Conservation (phyloP, 2,113 vertebrate species). For the Pollachius pollachius region DNA sequence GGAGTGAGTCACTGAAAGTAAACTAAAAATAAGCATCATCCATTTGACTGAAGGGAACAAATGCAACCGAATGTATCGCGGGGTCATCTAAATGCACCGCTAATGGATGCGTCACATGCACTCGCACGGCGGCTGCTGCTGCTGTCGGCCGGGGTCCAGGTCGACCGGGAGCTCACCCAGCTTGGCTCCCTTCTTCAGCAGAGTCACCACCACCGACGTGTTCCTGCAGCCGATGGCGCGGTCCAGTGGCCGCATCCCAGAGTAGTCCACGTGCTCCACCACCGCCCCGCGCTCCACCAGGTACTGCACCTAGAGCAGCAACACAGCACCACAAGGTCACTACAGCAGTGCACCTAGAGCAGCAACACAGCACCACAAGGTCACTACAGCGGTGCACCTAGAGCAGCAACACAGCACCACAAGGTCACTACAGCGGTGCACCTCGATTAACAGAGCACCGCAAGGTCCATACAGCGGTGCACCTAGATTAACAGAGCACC, state of each 20-base stretch:
- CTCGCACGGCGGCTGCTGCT: too few relatives aligned
- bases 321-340: conserved; percentile 17
- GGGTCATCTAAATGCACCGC: too few relatives aligned
- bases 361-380: background rate
- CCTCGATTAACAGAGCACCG: conserved; percentile 63
- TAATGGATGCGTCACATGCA: too few relatives aligned
- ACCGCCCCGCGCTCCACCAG: conserved; percentile 94
- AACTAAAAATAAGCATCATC: too few relatives aligned
- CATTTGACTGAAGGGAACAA: too few relatives aligned
- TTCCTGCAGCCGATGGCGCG: conserved; percentile 96
- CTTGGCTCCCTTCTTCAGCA: conserved; percentile 95
- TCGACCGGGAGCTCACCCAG: conserved; percentile 76
- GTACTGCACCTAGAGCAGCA: conserved; percentile 84
- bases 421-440: conserved; percentile 75
- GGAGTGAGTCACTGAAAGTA: too few relatives aligned
- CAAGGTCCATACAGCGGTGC: background rate
- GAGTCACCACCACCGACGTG: conserved; percentile 87
- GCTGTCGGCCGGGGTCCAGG: too few relatives aligned
- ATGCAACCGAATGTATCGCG: too few relatives aligned
- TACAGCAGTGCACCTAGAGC: conserved; percentile 84
- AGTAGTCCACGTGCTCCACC: conserved; percentile 95
- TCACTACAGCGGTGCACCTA: conserved; percentile 78
- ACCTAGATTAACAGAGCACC: too few relatives aligned
- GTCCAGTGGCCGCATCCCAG: conserved; percentile 96
- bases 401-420: background rate